Percentiles rank a stretch among this genome's conserved stretches.
phyloP scores from a whole-genome alignment of 2,888 invertebrate genomes.

The Eurytoma californica region DNA sequence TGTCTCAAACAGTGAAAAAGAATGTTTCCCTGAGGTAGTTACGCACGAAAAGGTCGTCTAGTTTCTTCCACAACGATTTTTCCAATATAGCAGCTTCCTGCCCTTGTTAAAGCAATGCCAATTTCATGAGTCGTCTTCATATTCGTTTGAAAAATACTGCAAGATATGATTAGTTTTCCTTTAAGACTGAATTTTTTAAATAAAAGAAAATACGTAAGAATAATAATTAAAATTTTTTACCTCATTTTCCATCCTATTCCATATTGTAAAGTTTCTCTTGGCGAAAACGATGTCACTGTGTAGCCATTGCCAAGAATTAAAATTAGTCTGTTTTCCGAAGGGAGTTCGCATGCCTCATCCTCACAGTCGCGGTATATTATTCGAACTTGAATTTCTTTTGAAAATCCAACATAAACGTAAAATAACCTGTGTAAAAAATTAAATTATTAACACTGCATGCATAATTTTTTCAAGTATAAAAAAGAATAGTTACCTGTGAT shows the following conservation, averaged over 20 bases:
- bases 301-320: conserved; percentile 64
- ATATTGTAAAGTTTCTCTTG: conserved; percentile 61
- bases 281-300: conserved; percentile 62
- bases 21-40: neutral
- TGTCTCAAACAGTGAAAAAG: too few relatives aligned
- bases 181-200: neutral
- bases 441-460: neutral
- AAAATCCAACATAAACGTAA: conserved; percentile 65
- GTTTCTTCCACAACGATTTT: conserved; percentile 66
- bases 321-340: conserved; percentile 47
- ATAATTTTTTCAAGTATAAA: neutral
- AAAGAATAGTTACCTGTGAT: conserved; percentile 66
- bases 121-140: conserved; percentile 69
- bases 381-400: conserved; percentile 65
- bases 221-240: conserved; percentile 58
- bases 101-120: conserved; percentile 63
- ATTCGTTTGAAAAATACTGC: conserved; percentile 65
- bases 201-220: neutral
- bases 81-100: conserved; percentile 67
- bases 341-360: conserved; percentile 21
- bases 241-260: conserved; percentile 67
- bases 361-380: conserved; percentile 62
- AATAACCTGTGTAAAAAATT: conserved; percentile 63
- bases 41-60: conserved; percentile 10
- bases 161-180: conserved; percentile 16